phyloP scores from a whole-genome alignment of 2,797 vertebrate species.

The Falco rusticolus region DNA sequence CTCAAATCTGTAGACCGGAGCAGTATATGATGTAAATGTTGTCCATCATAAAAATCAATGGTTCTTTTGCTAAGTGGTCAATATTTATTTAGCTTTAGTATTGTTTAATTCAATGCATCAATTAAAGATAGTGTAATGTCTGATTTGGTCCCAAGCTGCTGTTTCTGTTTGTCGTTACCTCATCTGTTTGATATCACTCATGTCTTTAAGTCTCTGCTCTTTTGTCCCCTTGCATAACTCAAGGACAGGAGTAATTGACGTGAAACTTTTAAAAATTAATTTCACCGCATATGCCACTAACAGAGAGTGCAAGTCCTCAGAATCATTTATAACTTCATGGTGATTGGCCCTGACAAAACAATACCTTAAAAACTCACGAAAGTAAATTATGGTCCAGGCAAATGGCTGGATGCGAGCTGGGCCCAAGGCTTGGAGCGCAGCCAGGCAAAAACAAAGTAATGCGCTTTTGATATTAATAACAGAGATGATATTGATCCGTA shows the following conservation, averaged over 20 bases:
- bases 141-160: conserved; percentile 84
- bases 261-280: conserved; percentile 98
- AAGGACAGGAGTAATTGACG: conserved; percentile 95
- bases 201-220: conserved; percentile 79
- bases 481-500: conserved; percentile 95
- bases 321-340: conserved; percentile 97
- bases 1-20: conserved; percentile 67
- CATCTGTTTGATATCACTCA: conserved; percentile 84
- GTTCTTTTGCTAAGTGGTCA: conserved; percentile 93
- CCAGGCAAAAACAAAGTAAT: conserved; percentile 98
- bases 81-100: conserved; percentile 92
- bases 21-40: conserved; percentile 84
- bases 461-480: conserved; percentile 99
- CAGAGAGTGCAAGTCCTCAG: conserved; percentile 84
- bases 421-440: conserved; percentile 82
- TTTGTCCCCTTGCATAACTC: conserved; percentile 88
- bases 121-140: conserved; percentile 96
- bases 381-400: conserved; percentile 98
- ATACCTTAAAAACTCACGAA: conserved; percentile 99
- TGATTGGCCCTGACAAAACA: conserved; percentile 99
- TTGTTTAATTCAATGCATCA: conserved; percentile 94
- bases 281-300: conserved; percentile 87
- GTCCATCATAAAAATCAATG: conserved; percentile 93
- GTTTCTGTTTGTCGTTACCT: conserved; percentile 91
- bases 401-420: conserved; percentile 86